Conservation (phyloP, 1,140 invertebrate species). For the Orchestia grillus region DNA sequence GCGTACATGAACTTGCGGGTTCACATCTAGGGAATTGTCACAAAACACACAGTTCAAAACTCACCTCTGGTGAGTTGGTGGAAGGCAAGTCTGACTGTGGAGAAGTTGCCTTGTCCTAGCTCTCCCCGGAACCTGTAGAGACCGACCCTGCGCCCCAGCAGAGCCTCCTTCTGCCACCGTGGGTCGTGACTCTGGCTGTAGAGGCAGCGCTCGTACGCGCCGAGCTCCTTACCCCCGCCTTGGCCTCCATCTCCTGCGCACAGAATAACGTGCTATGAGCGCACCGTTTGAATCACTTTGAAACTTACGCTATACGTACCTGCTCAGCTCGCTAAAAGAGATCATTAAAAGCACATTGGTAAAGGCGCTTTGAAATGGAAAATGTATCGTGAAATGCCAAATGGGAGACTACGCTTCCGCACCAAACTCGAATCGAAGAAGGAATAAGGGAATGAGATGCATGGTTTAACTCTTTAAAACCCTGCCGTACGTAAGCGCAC, state of each 20-base stretch:
- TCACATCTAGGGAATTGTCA: background rate
- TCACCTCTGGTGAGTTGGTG: conserved; percentile 87
- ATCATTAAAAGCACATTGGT: no score
- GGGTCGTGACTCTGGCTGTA: conserved; percentile 72
- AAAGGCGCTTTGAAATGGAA: no score
- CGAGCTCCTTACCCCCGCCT: conserved; percentile 59
- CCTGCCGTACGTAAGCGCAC: no score
- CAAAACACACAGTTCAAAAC: conserved; percentile 58
- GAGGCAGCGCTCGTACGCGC: conserved; percentile 70
- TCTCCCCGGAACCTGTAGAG: conserved; percentile 80
- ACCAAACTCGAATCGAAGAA: no score
- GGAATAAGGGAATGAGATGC: no score
- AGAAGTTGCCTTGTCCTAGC: conserved; percentile 89
- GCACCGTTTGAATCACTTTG: no score
- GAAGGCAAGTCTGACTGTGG: conserved; percentile 87
- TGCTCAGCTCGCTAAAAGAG: no score
- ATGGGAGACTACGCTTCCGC: no score
- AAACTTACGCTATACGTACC: no score
- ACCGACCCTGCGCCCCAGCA: conserved; percentile 78
- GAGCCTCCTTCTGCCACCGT: conserved; percentile 76
- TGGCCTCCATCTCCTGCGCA: conserved; percentile 53
- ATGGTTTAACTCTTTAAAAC: no score
- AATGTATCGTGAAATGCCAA: no score
- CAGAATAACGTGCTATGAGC: background rate
- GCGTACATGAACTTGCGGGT: background rate